phyloP scores from a whole-genome alignment of 2,888 invertebrate genomes.

The Cremastinae sp. region DNA sequence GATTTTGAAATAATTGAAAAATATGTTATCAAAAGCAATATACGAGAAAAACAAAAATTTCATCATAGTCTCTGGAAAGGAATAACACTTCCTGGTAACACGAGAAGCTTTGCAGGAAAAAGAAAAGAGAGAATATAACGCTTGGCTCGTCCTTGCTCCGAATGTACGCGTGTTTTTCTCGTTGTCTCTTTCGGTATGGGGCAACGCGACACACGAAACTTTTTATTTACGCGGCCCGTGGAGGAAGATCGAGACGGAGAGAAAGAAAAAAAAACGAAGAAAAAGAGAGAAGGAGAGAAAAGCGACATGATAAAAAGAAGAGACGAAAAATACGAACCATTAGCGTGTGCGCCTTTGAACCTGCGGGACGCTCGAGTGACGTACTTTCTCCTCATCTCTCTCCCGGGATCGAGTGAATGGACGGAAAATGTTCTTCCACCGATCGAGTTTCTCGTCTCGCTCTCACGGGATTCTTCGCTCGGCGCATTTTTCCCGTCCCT shows the following conservation, averaged over 20 bases:
- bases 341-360: conserved; percentile 59
- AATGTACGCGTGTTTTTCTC: conserved; percentile 21
- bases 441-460: conserved; percentile 53
- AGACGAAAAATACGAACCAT: conserved; percentile 45
- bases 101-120: conserved; percentile 53
- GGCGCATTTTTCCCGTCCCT: conserved; percentile 12
- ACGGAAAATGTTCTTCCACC: conserved; percentile 53
- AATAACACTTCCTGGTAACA: conserved; percentile 61
- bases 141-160: conserved; percentile 15
- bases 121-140: conserved; percentile 37
- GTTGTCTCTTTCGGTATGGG: conserved; percentile 28
- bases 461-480: conserved; percentile 8
- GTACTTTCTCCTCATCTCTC: conserved; percentile 48
- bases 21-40: conserved; percentile 14
- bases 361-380: conserved; percentile 58
- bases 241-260: neutral
- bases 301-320: neutral
- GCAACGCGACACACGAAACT: conserved; percentile 57
- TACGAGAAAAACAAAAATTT: conserved; percentile 38
- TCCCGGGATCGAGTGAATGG: conserved; percentile 19
- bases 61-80: conserved; percentile 43
- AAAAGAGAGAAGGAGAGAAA: neutral
- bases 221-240: conserved; percentile 48
- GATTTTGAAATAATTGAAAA: neutral
- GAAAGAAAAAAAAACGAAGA: conserved; percentile 19